Percentiles rank a stretch among this genome's conserved stretches.
phyloP scores from a whole-genome alignment of 2,888 invertebrate species.

The Trypoxylon attenuatum region DNA sequence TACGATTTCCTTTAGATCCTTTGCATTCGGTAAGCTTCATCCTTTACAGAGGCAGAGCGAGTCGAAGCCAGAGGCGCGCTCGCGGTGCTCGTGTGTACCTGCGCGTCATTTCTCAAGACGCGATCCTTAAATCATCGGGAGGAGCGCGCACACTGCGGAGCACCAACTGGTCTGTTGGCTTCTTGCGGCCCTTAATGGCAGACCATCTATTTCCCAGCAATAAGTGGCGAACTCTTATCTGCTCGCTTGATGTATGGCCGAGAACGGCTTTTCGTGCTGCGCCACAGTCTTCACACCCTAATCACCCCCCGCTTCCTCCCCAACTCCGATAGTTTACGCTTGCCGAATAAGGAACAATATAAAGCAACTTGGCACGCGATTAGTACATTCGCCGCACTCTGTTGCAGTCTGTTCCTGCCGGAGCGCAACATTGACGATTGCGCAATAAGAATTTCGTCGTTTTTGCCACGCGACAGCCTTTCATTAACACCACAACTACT shows the following conservation, averaged over 20 bases:
- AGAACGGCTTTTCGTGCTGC: constrained; percentile 20
- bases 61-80: too few relatives aligned
- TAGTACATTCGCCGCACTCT: constrained; percentile 12
- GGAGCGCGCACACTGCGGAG: constrained; percentile 1
- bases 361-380: constrained; percentile 39
- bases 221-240: constrained; percentile 51
- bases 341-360: constrained; percentile 33
- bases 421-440: background rate
- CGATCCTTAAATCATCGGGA: constrained; percentile 33
- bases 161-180: constrained; percentile 24
- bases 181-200: constrained; percentile 40
- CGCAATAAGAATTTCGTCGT: too few relatives aligned
- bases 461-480: too few relatives aligned
- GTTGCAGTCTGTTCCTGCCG: background rate
- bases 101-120: constrained; percentile 26
- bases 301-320: background rate
- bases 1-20: too few relatives aligned
- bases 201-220: constrained; percentile 43
- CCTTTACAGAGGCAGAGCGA: too few relatives aligned
- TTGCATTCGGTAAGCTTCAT: too few relatives aligned
- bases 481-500: too few relatives aligned
- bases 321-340: constrained; percentile 8
- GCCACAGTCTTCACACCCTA: background rate
- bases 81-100: constrained; percentile 7
- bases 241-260: constrained; percentile 41